Conservation (phyloP, 2,888 invertebrate genomes). For the Melieria omissa region DNA sequence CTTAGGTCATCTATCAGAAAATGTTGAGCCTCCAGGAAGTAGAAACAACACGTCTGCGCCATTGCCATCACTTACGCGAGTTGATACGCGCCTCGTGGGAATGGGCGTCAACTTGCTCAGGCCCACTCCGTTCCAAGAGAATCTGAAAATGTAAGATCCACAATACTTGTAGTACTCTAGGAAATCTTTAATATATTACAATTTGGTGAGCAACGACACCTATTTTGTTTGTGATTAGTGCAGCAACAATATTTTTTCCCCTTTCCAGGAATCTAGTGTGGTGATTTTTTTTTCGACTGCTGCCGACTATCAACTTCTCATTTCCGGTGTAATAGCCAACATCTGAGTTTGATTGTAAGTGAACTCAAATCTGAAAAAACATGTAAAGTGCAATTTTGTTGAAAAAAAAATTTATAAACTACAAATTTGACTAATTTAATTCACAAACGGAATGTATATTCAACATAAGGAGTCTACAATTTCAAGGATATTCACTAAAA, state of each 20-base stretch:
- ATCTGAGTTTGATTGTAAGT: slow-evolving; percentile 33
- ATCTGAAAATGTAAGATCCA: slow-evolving; percentile 1
- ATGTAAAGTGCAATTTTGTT: too few relatives aligned
- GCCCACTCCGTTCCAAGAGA: slow-evolving; percentile 3
- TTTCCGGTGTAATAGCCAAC: slow-evolving; percentile 61
- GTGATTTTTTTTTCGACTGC: slow-evolving; percentile 51
- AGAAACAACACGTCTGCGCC: not conserved
- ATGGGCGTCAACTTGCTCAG: not conserved
- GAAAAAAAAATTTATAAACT: too few relatives aligned
- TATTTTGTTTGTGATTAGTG: not conserved
- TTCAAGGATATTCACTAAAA: too few relatives aligned
- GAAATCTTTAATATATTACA: slow-evolving; percentile 3
- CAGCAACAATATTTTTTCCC: not conserved
- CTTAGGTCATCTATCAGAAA: not conserved
- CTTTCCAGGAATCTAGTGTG: slow-evolving; percentile 46
- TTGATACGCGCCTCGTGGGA: not conserved
- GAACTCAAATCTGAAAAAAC: too few relatives aligned
- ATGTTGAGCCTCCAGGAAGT: not conserved
- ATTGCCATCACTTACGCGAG: not conserved
- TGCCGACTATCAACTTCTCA: slow-evolving; percentile 53
- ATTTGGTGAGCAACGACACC: not conserved
- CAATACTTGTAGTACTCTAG: not conserved
- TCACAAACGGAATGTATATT: too few relatives aligned
- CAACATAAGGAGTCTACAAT: too few relatives aligned
- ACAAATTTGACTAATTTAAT: too few relatives aligned